Base-by-base conservation (phyloP, 2,113 vertebrate species). In the Microcebus tavaratra region DNA sequence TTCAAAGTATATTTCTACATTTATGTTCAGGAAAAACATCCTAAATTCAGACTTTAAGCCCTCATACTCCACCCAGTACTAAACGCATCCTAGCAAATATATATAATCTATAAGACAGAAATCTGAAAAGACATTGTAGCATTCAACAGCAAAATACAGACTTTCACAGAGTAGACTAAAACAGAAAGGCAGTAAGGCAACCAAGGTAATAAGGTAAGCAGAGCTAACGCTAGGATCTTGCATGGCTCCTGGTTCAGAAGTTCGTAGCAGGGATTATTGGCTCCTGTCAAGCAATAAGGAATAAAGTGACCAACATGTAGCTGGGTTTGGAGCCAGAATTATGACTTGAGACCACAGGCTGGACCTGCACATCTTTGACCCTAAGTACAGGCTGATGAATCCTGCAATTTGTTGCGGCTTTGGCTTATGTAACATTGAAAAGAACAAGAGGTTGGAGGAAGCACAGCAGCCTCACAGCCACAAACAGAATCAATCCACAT, bases 201-300 rank as follows among this genome's bases (percentile, higher is more conserved):
- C 20, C 29, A 65, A 31, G 63, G 27, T 29, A 15, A 21, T 45
- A 7, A 12, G 2, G 23, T 4, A 59, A 59, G 13, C 31, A 34
- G 11, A 8, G 17, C 15, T 13, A 23, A 18, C 6, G 45, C 2
- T 42, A 11, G 34, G 15, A 4, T 39, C 14, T 17, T 5, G 0
- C 3, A 1, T 27, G 39, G 2, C 6, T 73, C 27, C 31, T n/a
- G 14, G 11, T 53, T 48, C 20, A 63, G n/a, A 83, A 23, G n/a
- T 27, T 57, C 5, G 10, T 67, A 39, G 21, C 34, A 36, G 72
- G 17, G 21, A 36, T 13, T 34, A 18, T 2, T 78, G 45, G 31
- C 18, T 36, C 29, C 23, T 42, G 13, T 5, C 9, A 48, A 53
- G 12, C 25, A 78, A 1, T 1, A 3, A 7, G 2, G 45, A 72